These are phyloP conservation scores for Harpalus rubripes DNA, from an alignment of 2,888 invertebrate species.

Conservation along the genomic window DNA sequence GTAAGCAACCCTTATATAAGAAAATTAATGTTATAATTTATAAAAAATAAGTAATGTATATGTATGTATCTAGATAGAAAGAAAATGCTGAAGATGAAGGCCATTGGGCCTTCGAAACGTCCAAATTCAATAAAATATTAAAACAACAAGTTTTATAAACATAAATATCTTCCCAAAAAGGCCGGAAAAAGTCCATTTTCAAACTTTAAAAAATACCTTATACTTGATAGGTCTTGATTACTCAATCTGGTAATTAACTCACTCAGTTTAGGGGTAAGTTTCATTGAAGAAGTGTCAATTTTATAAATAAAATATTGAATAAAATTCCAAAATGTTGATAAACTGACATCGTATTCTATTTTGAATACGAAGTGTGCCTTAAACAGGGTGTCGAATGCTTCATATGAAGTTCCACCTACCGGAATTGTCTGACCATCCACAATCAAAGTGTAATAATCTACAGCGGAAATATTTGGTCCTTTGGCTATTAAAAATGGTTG, in stretches of 20 bases:
- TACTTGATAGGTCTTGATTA: neutral
- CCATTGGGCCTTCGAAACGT: too few species aligned
- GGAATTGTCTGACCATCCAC: slow-evolving; percentile 11
- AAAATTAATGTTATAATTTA: too few species aligned
- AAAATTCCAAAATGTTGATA: slow-evolving; percentile 29
- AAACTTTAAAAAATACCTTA: neutral
- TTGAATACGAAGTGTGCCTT: slow-evolving; percentile 18
- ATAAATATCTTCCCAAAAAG: too few species aligned
- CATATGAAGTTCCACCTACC: slow-evolving; percentile 8
- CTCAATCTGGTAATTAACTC: neutral
- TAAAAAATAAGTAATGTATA: too few species aligned
- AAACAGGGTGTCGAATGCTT: slow-evolving; percentile 6
- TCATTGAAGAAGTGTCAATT: neutral
- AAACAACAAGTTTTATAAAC: too few species aligned
- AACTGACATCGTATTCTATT: slow-evolving; percentile 3
- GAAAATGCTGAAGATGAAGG: too few species aligned
- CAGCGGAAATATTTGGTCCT: slow-evolving; percentile 15
- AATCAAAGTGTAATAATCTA: slow-evolving; percentile 6
- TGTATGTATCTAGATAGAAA: too few species aligned
- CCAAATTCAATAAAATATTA: too few species aligned
- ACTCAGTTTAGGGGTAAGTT: slow-evolving; percentile 1
- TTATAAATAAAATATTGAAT: slow-evolving; percentile 6
- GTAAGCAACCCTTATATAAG: too few species aligned
- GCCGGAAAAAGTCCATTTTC: too few species aligned
- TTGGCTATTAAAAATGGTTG: slow-evolving; percentile 10